Evolutionary conservation across 2,888 invertebrate genomes (phyloP), one percentile per base, ranked within the genome.

Genomic region (Cactoblastis cactorum): DNA sequence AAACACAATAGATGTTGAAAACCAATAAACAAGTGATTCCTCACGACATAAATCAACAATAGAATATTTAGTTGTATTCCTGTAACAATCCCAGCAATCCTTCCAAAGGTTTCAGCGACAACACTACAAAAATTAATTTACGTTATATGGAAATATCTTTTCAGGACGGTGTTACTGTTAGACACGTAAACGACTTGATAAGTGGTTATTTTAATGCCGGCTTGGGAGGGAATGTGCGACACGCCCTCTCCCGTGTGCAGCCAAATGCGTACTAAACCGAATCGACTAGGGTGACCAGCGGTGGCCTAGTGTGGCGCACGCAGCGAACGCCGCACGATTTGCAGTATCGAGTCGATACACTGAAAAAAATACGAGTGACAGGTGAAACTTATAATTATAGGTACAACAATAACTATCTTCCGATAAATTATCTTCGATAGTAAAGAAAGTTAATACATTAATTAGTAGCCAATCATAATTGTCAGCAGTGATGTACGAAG

Each of bases 231-330:
- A 61, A 65, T 55, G 56, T 50, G 50, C 53, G 59, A 63, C 61
- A 72, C 80, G 77, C 70, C 68, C 74, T 68, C 55, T 58, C 69
- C 63, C 72, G 63, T 58, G 60, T 63, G 65, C 55, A 60, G 73
- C 71, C 67, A 69, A 67, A 68, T 75, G 80, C 83, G 83, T 81
- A 88, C 88, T 86, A 67, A 70, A 77, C 68, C 72, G 71, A 73
- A 80, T 74, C 72, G 77, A 71, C 70, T 69, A 63, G 66, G 62
- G 63, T 57, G 59, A 62, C 57, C 70, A 68, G 63, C 65, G 62
- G 63, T 57, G 59, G 62, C 57, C 58, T 84, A 85, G 85, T 82
- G 87, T 67, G 76, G 86, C 79, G 82, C 84, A 83, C 80, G 83
- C 82, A 79, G 65, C 62, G 57, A 61, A 59, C 64, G 62, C 63